Evolutionary conservation across 2,888 invertebrate genomes (phyloP).

Genomic region (Reticulitermes lucifugus): DNA sequence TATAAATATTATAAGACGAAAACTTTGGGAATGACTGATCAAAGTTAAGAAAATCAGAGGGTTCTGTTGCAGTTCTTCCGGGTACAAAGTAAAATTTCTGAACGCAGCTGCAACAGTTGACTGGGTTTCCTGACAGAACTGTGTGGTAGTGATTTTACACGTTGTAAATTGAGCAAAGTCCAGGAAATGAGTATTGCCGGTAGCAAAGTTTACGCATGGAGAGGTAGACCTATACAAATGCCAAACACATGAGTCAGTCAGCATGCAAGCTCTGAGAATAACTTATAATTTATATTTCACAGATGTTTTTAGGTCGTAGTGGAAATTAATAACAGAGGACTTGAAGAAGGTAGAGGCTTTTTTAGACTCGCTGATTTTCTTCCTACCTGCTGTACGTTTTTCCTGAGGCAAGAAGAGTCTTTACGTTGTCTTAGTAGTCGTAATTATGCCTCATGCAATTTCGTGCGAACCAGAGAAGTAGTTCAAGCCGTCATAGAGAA

Average conservation of each 20-base stretch:
- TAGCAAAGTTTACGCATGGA: neutral
- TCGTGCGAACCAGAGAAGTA: constrained; percentile 30
- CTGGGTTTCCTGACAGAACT: neutral
- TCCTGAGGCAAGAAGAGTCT: constrained; percentile 17
- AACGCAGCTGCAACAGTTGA: neutral
- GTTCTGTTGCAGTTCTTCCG: no score
- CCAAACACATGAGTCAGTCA: constrained; percentile 7
- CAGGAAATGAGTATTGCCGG: constrained; percentile 3
- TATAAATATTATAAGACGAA: no score
- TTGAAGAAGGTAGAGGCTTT: constrained; percentile 4
- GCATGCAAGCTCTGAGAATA: constrained; percentile 11
- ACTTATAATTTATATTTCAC: constrained; percentile 27
- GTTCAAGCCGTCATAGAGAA: constrained; percentile 24
- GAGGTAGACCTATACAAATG: neutral
- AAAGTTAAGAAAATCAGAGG: no score
- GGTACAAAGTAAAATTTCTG: neutral
- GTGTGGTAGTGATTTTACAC: neutral
- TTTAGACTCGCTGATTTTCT: constrained; percentile 23
- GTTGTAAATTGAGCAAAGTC: constrained; percentile 7
- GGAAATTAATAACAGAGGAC: constrained; percentile 28
- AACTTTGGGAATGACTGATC: no score
- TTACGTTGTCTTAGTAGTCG: constrained; percentile 18
- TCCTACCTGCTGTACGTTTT: neutral
- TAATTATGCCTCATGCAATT: constrained; percentile 39
- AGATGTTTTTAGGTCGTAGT: neutral